These are phyloP conservation scores for Himantopus leucocephalus DNA, from an alignment of 2,113 vertebrate genomes.

Conservation along the genomic window DNA sequence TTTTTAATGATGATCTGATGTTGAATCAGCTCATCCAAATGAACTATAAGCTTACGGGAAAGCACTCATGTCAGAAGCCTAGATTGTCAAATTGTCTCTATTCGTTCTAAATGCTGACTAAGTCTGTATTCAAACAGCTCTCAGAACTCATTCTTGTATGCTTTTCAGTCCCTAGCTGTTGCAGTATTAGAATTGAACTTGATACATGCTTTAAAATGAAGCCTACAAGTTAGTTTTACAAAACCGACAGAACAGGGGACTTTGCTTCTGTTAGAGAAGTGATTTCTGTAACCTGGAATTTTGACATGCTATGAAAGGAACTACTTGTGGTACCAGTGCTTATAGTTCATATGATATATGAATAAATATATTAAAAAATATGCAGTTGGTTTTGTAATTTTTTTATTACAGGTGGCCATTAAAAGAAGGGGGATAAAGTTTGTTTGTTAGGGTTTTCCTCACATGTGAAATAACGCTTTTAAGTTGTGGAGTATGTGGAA, in stretches of 20 bases:
- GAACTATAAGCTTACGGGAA: not conserved
- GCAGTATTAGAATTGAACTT: not conserved
- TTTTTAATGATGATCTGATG: not conserved
- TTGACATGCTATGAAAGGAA: not conserved
- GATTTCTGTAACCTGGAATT: not conserved
- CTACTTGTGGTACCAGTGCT: not conserved
- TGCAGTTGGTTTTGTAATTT: not conserved
- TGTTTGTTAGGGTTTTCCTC: not conserved
- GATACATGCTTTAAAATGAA: not conserved
- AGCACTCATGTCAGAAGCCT: not conserved
- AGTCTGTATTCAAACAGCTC: not conserved
- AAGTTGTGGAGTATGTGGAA: not conserved
- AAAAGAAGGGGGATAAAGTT: not conserved
- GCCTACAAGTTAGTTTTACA: not conserved
- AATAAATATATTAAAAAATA: not conserved
- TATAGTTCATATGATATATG: not conserved
- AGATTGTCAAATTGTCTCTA: not conserved
- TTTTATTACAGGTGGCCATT: not conserved
- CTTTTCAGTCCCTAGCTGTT: not conserved
- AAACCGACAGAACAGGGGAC: not conserved
- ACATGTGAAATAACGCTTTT: not conserved
- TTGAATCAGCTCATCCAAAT: not conserved
- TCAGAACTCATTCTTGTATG: not conserved
- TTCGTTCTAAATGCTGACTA: not conserved
- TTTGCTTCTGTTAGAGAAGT: not conserved